Conservation (phyloP, 2,888 invertebrate genomes). For the Cerceris rybyensis region DNA sequence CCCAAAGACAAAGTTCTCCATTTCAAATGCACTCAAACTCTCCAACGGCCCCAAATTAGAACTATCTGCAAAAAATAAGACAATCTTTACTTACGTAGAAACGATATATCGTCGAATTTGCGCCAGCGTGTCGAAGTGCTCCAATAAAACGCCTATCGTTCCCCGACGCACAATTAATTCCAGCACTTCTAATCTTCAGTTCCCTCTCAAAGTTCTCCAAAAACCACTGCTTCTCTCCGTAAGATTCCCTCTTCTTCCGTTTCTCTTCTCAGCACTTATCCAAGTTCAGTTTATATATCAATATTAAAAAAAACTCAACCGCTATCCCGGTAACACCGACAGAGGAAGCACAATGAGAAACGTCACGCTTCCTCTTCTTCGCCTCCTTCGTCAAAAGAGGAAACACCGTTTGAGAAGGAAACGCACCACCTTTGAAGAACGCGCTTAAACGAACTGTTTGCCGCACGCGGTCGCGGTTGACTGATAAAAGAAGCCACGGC, state of each 20-base stretch:
- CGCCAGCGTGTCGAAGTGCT: slow-evolving; percentile 80
- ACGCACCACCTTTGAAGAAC: slow-evolving; percentile 23
- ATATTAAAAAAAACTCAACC: no score
- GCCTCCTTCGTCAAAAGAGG: not conserved
- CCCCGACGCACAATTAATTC: slow-evolving; percentile 32
- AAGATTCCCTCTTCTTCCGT: not conserved
- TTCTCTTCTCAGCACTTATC: no score
- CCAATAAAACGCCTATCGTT: slow-evolving; percentile 42
- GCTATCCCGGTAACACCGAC: no score
- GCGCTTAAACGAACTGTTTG: slow-evolving; percentile 65
- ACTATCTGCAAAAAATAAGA: no score
- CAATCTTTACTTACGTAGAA: slow-evolving; percentile 73
- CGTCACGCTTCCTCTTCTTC: not conserved
- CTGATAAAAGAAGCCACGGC: slow-evolving; percentile 74
- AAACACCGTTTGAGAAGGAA: not conserved
- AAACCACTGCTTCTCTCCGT: not conserved
- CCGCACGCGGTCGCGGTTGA: slow-evolving; percentile 77
- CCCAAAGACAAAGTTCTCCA: no score
- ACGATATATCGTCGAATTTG: slow-evolving; percentile 75
- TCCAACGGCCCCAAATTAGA: no score
- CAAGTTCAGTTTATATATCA: no score
- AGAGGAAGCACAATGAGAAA: no score
- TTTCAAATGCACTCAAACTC: no score
- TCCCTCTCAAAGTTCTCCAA: not conserved
- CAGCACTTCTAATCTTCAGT: slow-evolving; percentile 24